A percentile compares a stretch with the other conserved stretches of the same genome.
phyloP scores from a whole-genome alignment of 2,797 vertebrate genomes.

The Cynodonichthys magdalenae region DNA sequence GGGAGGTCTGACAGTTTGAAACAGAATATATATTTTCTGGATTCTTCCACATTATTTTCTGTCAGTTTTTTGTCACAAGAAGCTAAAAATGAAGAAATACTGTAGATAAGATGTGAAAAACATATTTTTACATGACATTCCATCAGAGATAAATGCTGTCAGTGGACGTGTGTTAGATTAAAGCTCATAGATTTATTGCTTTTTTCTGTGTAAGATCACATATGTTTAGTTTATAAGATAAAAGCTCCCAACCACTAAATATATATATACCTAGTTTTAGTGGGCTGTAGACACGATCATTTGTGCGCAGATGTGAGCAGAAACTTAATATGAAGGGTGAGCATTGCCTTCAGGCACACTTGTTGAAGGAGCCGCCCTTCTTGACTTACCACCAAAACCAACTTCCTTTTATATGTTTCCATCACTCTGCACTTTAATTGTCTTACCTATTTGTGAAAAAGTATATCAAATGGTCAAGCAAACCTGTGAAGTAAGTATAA shows the following conservation, averaged over 20 bases:
- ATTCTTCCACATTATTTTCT: conserved; percentile 1
- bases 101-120: neutral
- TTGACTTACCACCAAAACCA: neutral
- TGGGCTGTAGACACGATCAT: neutral
- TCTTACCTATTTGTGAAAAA: neutral
- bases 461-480: neutral
- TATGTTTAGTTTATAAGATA: neutral
- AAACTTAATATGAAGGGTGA: neutral
- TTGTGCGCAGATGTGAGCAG: neutral
- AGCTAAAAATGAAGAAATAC: neutral
- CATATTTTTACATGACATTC: neutral
- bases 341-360: neutral
- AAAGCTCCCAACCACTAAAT: no score
- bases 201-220: conserved; percentile 7
- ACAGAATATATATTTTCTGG: conserved; percentile 1
- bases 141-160: neutral
- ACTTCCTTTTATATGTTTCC: neutral
- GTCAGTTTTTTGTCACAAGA: neutral
- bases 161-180: neutral
- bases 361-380: conserved; percentile 1
- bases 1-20: conserved; percentile 6
- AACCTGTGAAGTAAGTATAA: no score
- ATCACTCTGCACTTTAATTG: neutral
- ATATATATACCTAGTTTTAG: no score
- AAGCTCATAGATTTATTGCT: conserved; percentile 3